These are phyloP conservation scores for Nanorana parkeri DNA, from an alignment of 2,113 vertebrate species.

Conservation along the genomic window DNA sequence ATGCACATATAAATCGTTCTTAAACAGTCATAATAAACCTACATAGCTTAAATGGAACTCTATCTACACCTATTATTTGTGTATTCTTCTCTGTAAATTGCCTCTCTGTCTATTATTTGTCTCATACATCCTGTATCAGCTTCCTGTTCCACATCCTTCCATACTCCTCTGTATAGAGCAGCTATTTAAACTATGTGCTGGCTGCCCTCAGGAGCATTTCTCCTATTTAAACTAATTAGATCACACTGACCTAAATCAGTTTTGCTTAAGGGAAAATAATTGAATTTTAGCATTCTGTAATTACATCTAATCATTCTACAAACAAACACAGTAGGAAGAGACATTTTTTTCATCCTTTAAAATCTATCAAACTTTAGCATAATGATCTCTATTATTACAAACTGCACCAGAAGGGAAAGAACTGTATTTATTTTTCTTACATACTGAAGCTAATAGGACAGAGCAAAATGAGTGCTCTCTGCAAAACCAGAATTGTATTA, in stretches of 20 bases:
- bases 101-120: background rate
- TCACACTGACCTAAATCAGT: slow-evolving; percentile 33
- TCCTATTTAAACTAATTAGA: slow-evolving; percentile 21
- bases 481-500: too few relatives aligned
- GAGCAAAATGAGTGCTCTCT: too few relatives aligned
- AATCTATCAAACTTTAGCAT: slow-evolving; percentile 8
- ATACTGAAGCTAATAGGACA: too few relatives aligned
- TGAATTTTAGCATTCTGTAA: slow-evolving; percentile 20
- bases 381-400: background rate
- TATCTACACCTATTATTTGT: too few relatives aligned
- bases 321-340: slow-evolving; percentile 1
- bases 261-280: slow-evolving; percentile 23
- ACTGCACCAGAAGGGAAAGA: too few relatives aligned
- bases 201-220: slow-evolving; percentile 5
- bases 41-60: too few relatives aligned
- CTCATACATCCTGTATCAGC: background rate
- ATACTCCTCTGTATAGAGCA: background rate
- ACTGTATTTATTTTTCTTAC: too few relatives aligned
- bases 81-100: background rate
- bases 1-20: too few relatives aligned
- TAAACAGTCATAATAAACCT: too few relatives aligned
- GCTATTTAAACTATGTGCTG: slow-evolving; percentile 6
- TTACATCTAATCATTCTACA: slow-evolving; percentile 3
- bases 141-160: background rate
- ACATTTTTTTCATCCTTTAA: background rate